These are phyloP conservation scores for Baccha elongata DNA, from an alignment of 2,888 invertebrate species.

Conservation along the genomic window DNA sequence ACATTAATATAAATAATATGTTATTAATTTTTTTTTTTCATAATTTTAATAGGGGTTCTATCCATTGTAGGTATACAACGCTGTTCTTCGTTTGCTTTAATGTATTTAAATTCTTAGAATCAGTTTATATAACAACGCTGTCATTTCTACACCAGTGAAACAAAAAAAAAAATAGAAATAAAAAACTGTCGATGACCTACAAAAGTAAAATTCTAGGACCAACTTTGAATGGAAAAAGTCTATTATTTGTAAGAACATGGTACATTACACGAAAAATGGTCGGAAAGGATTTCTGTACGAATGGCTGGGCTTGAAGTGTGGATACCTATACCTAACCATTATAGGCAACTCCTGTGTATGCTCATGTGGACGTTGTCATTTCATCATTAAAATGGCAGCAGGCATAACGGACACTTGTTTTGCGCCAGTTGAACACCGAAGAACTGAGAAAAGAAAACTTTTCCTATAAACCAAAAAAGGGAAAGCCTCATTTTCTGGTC, in stretches of 20 bases:
- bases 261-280: slow-evolving; percentile 15
- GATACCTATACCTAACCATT: background rate
- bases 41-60: too few species aligned
- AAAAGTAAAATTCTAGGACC: slow-evolving; percentile 25
- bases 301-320: too few species aligned
- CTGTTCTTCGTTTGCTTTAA: too few species aligned
- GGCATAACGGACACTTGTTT: slow-evolving; percentile 62
- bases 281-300: background rate
- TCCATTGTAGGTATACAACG: too few species aligned
- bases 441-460: slow-evolving; percentile 40
- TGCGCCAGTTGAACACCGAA: slow-evolving; percentile 42
- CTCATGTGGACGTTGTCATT: slow-evolving; percentile 43
- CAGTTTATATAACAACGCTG: slow-evolving; percentile 12
- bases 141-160: background rate
- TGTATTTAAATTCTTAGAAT: too few species aligned
- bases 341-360: slow-evolving; percentile 15
- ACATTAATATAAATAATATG: too few species aligned
- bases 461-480: slow-evolving; percentile 60
- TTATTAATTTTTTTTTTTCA: too few species aligned
- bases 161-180: slow-evolving; percentile 4
- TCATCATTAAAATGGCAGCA: slow-evolving; percentile 62
- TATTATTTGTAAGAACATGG: slow-evolving; percentile 49
- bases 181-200: slow-evolving; percentile 34
- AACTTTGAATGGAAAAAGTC: slow-evolving; percentile 37
- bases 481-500: slow-evolving; percentile 48